Conservation (phyloP, 2,113 vertebrate genomes). For the Rana temporaria region DNA sequence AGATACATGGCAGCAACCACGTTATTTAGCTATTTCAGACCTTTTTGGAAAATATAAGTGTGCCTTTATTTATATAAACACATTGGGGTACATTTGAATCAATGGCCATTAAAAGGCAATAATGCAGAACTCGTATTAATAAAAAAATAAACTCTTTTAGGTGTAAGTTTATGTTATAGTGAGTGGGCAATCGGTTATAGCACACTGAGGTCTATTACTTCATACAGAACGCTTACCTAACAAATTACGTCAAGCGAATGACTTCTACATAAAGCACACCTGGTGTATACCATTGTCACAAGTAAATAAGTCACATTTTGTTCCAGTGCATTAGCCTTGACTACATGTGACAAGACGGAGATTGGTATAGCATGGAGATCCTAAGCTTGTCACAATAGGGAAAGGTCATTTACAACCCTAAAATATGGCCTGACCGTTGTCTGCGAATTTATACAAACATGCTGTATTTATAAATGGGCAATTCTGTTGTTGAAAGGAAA, state of each 20-base stretch:
- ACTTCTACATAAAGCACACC: neutral
- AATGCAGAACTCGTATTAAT: neutral
- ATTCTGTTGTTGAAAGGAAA: too few relatives aligned
- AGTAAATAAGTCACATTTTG: neutral
- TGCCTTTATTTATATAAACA: slow-evolving; percentile 10
- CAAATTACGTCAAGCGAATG: neutral
- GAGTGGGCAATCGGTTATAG: neutral
- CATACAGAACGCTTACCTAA: neutral
- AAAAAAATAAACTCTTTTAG: neutral
- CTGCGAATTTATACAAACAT: too few relatives aligned
- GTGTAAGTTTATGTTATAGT: neutral
- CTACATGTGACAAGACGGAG: neutral
- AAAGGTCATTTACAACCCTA: too few relatives aligned
- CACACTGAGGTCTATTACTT: neutral
- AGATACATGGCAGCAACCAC: neutral
- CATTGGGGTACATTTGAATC: slow-evolving; percentile 8
- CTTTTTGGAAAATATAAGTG: neutral
- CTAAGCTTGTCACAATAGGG: too few relatives aligned
- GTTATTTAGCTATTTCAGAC: slow-evolving; percentile 5
- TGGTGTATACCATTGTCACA: slow-evolving; percentile 1
- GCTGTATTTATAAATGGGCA: too few relatives aligned
- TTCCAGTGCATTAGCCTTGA: neutral
- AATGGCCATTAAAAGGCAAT: neutral
- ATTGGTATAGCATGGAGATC: neutral
- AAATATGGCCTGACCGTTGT: too few relatives aligned